A percentile compares a stretch with the other conserved stretches of the same genome.
Evolutionary conservation across 2,888 invertebrate species (phyloP).

Genomic region (Caenorhabditis sp.): DNA sequence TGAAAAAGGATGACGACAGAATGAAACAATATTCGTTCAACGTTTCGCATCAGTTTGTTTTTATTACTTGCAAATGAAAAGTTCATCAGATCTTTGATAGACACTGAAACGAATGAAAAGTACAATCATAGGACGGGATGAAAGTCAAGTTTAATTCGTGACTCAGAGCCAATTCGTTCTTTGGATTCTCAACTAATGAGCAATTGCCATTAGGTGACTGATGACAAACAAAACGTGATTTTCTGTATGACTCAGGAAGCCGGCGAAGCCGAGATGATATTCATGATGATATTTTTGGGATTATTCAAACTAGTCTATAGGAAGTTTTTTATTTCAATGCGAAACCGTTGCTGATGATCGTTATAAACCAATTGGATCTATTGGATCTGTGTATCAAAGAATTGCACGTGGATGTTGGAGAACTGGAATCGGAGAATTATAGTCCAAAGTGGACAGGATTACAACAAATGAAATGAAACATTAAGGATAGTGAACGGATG

Average conservation of each 20-base stretch:
- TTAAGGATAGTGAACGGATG: too few species aligned
- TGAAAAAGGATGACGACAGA: slow-evolving; percentile 1
- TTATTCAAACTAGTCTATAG: too few species aligned
- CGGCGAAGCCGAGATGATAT: too few species aligned
- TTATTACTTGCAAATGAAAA: not conserved
- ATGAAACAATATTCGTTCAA: not conserved
- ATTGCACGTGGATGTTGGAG: not conserved
- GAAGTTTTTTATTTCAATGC: not conserved
- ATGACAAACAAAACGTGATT: not conserved
- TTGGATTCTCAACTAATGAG: not conserved
- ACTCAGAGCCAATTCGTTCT: not conserved
- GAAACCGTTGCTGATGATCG: slow-evolving; percentile 10
- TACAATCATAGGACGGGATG: not conserved
- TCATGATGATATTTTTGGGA: too few species aligned
- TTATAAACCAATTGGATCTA: slow-evolving; percentile 1
- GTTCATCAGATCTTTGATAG: too few species aligned
- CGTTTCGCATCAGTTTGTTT: not conserved
- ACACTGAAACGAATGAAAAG: not conserved
- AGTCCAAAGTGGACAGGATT: too few species aligned
- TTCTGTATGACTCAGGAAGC: not conserved
- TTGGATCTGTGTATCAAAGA: too few species aligned
- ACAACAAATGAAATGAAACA: too few species aligned
- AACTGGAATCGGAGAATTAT: too few species aligned
- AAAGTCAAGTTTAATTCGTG: not conserved
- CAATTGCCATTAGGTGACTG: not conserved